These are phyloP conservation scores for Drosophila limbata DNA, from an alignment of 2,888 invertebrate genomes.

Conservation along the genomic window DNA sequence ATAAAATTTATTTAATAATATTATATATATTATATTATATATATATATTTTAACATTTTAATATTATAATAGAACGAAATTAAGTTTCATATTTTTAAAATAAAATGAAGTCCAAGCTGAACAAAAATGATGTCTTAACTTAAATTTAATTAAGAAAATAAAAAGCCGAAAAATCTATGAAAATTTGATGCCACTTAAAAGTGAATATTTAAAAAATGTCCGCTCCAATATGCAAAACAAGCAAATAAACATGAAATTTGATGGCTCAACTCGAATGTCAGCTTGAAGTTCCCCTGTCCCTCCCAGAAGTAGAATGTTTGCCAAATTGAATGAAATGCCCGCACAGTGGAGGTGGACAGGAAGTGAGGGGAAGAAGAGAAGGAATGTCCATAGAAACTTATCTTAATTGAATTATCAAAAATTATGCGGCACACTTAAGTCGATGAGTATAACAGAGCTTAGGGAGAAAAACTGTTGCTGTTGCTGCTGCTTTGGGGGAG, in stretches of 20 bases:
- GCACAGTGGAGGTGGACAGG: neutral
- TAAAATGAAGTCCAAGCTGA: too few relatives aligned
- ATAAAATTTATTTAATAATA: too few relatives aligned
- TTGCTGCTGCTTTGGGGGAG: slow-evolving; percentile 4
- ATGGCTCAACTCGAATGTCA: slow-evolving; percentile 55
- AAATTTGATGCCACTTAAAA: neutral
- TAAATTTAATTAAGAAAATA: too few relatives aligned
- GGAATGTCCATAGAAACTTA: slow-evolving; percentile 65
- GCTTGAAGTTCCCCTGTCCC: slow-evolving; percentile 38
- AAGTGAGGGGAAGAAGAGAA: neutral
- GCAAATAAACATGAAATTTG: slow-evolving; percentile 66
- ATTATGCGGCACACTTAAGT: slow-evolving; percentile 74
- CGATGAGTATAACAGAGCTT: slow-evolving; percentile 29
- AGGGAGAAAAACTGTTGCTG: slow-evolving; percentile 48
- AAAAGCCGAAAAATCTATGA: neutral
- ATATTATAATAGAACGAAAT: too few relatives aligned
- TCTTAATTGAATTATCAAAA: slow-evolving; percentile 79
- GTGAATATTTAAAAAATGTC: slow-evolving; percentile 30
- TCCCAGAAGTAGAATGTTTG: slow-evolving; percentile 4
- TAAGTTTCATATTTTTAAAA: too few relatives aligned
- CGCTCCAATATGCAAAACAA: slow-evolving; percentile 63
- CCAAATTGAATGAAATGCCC: slow-evolving; percentile 64
- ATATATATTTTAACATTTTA: too few relatives aligned
- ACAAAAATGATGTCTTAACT: too few relatives aligned
- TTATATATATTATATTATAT: neutral